Conservation (phyloP, 1,140 invertebrate species). For the Pseudomyrmex pallidus region DNA sequence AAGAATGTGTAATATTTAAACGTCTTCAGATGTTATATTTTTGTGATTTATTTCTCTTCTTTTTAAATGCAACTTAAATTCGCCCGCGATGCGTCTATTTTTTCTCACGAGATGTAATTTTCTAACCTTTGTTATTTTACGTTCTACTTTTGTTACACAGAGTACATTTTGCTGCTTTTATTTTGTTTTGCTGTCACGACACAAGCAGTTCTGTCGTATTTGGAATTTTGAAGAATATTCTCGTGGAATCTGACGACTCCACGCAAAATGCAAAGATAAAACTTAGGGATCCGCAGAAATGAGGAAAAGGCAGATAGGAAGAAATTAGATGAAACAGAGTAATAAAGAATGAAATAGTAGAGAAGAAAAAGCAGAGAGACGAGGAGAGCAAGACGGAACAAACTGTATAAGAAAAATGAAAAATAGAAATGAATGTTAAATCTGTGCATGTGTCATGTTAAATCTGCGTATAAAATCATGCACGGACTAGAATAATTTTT, state of each 20-base stretch:
- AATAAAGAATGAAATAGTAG: slow-evolving; percentile 12
- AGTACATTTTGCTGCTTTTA: not conserved
- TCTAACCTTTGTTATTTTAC: not conserved
- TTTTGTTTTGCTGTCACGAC: not conserved
- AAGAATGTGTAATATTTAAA: slow-evolving; percentile 1
- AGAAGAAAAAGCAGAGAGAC: not conserved
- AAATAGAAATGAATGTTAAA: slow-evolving; percentile 22
- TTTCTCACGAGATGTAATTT: not conserved
- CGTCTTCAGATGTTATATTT: not conserved
- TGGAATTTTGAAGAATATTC: not conserved
- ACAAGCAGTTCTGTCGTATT: not conserved
- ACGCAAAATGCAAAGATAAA: not conserved
- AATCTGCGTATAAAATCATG: slow-evolving; percentile 25
- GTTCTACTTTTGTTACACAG: not conserved
- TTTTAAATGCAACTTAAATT: not conserved
- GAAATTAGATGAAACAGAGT: not conserved
- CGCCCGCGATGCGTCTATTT: not conserved
- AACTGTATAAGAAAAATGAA: not conserved
- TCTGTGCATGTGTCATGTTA: slow-evolving; percentile 7
- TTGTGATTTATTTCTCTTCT: not conserved
- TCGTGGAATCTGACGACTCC: not conserved
- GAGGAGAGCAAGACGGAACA: not conserved
- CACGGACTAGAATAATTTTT: slow-evolving; percentile 5
- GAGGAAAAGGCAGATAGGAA: slow-evolving; percentile 2
- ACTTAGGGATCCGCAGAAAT: not conserved